Base-by-base conservation (phyloP, 2,113 vertebrate genomes). In the Sprattus sprattus region DNA sequence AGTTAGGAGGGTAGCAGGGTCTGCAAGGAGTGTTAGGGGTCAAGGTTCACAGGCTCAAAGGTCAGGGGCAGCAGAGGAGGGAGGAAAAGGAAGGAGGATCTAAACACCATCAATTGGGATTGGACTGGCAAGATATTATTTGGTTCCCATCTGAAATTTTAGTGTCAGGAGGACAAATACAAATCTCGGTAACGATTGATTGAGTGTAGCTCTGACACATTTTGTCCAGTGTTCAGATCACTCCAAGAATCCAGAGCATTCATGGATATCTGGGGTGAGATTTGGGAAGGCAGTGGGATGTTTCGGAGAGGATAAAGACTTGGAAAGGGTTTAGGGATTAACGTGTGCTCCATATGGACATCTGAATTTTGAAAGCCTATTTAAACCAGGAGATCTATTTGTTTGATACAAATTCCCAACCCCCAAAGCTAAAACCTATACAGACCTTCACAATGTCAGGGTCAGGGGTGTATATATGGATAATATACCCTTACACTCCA, bases 151-250 rank as follows among this genome's bases (percentile, higher is more conserved):
- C 2, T 9, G 64, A 28, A 25, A 67, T 28, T 28, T 60, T 60
- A 54, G 2, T 54, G 15, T 54, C 52, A 16, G 52, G 22, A 20
- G 18, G 54, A 18, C 20, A 4, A 7, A 60, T 60, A 60, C 20
- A 20, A 22, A 18, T 20, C 54, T 22, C 18, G 3, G 39, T 32
- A 78, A 28, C 4, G 82, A 83, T 22, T 60, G 50, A 20, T 83
- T 54, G 22, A 25, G 5, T 18, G 3, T 9, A 45, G 45, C 6
- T 45, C 25, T 81, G n/a, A 46, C 13, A 18, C 3, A 71, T 80
- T 54, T 45, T 86, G 49, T 45, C 87, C 85, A 87, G 92, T 83
- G 86, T 90, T 89, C 86, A 82, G 67, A 86, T 91, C 84, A 6
- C 81, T 89, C 86, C 89, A 45, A 75, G 45, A 80, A 82, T 88